Conservation (phyloP, 2,113 vertebrate genomes). For the Cottus gobio region DNA sequence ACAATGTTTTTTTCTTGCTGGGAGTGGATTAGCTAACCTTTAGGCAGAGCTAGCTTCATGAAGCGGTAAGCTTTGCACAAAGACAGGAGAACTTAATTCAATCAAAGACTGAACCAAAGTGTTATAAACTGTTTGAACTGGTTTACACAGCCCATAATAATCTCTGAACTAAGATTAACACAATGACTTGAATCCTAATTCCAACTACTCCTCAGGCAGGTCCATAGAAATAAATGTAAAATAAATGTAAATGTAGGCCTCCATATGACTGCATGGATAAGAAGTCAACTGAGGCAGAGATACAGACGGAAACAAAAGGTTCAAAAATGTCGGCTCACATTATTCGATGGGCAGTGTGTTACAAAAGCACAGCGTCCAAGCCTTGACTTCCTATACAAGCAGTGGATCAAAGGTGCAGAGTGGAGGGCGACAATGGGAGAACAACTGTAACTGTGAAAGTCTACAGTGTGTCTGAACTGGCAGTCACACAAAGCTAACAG, state of each 20-base stretch:
- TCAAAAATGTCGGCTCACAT: constrained; percentile 43
- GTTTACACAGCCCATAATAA: neutral
- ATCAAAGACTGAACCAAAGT: neutral
- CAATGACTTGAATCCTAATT: neutral
- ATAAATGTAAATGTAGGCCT: neutral
- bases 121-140: neutral
- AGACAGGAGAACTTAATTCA: neutral
- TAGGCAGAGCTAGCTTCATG: neutral
- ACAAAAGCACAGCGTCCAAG: constrained; percentile 35
- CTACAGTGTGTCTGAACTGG: constrained; percentile 5
- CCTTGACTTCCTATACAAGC: constrained; percentile 53
- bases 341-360: constrained; percentile 41
- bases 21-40: neutral
- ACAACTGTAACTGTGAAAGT: constrained; percentile 21
- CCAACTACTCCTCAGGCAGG: too few species aligned
- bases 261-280: neutral
- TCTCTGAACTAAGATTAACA: neutral
- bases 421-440: neutral
- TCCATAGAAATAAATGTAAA: neutral
- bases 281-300: constrained; percentile 3
- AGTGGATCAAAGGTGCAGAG: constrained; percentile 48
- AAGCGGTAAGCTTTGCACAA: neutral
- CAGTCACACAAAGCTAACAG: constrained; percentile 38
- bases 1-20: neutral
- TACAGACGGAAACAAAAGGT: constrained; percentile 17